Evolutionary conservation across 2,888 invertebrate genomes (phyloP).

Genomic region (Tenthredo livida): DNA sequence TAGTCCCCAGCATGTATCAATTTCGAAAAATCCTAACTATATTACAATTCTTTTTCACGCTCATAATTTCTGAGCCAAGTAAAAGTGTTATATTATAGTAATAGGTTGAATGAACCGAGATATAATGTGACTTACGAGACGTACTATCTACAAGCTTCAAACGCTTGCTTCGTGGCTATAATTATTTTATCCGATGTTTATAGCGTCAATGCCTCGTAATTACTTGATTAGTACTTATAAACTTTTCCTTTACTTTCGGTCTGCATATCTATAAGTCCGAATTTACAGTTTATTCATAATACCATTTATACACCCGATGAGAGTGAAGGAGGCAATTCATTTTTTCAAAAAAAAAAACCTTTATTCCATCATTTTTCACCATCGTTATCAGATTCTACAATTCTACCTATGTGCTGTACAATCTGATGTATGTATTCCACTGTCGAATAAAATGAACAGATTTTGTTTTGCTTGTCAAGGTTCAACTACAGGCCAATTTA

Average conservation of each 20-base stretch:
- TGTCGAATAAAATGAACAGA: constrained; percentile 38
- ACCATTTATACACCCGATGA: not conserved
- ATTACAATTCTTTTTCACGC: not conserved
- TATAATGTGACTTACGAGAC: constrained; percentile 37
- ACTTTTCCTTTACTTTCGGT: not conserved
- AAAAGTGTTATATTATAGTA: constrained; percentile 35
- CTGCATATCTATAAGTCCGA: not conserved
- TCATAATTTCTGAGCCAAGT: not conserved
- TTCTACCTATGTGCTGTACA: not conserved
- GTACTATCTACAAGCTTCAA: constrained; percentile 29
- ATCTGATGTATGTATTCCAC: not conserved
- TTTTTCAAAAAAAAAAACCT: not conserved
- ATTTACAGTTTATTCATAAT: not conserved
- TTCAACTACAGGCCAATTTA: constrained; percentile 33
- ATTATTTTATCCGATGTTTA: constrained; percentile 33
- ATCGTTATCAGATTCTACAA: not conserved
- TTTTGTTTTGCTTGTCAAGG: constrained; percentile 30
- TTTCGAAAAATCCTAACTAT: not conserved
- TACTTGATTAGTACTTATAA: not conserved
- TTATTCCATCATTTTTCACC: not conserved
- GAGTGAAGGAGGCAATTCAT: not conserved
- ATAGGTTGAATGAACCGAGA: constrained; percentile 49
- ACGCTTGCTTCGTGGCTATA: constrained; percentile 1
- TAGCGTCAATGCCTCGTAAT: constrained; percentile 27
- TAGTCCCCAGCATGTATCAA: not conserved